These are phyloP conservation scores for Papilio polyxenes DNA, from an alignment of 1,140 invertebrate genomes.

Conservation along the genomic window DNA sequence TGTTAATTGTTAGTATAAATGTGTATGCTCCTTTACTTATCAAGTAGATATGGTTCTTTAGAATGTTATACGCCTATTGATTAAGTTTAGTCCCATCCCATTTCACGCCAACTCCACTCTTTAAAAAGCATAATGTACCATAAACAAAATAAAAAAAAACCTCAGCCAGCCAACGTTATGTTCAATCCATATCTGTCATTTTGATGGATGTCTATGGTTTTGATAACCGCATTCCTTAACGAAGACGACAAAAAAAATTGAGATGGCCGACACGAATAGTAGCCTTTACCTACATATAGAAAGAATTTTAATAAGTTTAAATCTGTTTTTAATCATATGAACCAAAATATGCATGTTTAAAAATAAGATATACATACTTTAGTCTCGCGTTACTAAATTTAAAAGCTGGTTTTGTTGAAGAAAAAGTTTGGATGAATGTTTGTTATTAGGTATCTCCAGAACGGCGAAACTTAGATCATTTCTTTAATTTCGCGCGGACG, in stretches of 20 bases:
- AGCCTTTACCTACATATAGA: background rate
- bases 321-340: background rate
- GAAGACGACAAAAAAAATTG: background rate
- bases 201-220: constrained; percentile 23
- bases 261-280: background rate
- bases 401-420: too few relatives aligned
- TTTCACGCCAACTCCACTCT: background rate
- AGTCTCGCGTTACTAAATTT: too few relatives aligned
- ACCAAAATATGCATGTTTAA: background rate
- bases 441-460: too few relatives aligned
- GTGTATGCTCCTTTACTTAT: background rate
- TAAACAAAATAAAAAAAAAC: constrained; percentile 11
- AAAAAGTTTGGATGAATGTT: too few relatives aligned
- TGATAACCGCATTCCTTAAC: constrained; percentile 1
- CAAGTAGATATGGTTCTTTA: background rate
- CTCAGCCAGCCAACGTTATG: background rate
- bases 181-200: constrained; percentile 16
- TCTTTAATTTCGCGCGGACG: too few relatives aligned
- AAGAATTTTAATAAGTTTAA: background rate
- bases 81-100: background rate
- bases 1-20: background rate
- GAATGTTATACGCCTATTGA: constrained; percentile 1
- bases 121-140: background rate
- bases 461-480: too few relatives aligned
- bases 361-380: too few relatives aligned